Evolutionary conservation across 2,113 vertebrate genomes (phyloP).

Genomic region (Corythoichthys haematopterus): DNA sequence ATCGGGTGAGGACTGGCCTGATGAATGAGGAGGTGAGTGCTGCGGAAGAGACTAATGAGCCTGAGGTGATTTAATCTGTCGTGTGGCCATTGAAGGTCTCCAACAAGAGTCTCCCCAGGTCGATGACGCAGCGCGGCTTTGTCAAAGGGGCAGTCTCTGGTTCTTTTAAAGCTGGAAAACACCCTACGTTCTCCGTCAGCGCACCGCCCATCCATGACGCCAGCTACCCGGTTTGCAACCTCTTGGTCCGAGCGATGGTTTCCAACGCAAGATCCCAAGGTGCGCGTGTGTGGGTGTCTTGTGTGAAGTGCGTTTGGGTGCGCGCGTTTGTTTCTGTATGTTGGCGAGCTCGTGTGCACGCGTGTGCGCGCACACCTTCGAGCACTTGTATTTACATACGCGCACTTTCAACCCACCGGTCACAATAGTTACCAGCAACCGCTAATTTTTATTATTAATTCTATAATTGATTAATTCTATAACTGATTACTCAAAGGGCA

Average conservation of each 20-base stretch:
- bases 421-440: too few relatives aligned
- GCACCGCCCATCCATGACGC: constrained; percentile 84
- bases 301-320: not conserved
- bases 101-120: constrained; percentile 66
- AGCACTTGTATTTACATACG: not conserved
- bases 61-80: constrained; percentile 44
- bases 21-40: constrained; percentile 16
- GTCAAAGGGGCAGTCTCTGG: constrained; percentile 71
- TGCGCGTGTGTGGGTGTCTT: constrained; percentile 8
- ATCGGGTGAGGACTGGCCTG: not conserved
- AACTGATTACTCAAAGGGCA: too few relatives aligned
- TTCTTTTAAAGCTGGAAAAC: constrained; percentile 95
- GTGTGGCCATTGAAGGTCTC: constrained; percentile 46
- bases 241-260: constrained; percentile 56
- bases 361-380: not conserved
- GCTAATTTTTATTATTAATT: too few relatives aligned
- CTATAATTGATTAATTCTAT: too few relatives aligned
- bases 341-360: not conserved
- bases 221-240: constrained; percentile 53
- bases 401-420: too few relatives aligned
- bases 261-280: constrained; percentile 57
- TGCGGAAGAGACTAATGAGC: constrained; percentile 16
- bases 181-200: constrained; percentile 69
- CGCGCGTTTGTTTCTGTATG: not conserved
- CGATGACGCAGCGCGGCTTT: constrained; percentile 80